Conservation (phyloP, 2,888 invertebrate genomes). For the Caenorhabditis angaria region DNA sequence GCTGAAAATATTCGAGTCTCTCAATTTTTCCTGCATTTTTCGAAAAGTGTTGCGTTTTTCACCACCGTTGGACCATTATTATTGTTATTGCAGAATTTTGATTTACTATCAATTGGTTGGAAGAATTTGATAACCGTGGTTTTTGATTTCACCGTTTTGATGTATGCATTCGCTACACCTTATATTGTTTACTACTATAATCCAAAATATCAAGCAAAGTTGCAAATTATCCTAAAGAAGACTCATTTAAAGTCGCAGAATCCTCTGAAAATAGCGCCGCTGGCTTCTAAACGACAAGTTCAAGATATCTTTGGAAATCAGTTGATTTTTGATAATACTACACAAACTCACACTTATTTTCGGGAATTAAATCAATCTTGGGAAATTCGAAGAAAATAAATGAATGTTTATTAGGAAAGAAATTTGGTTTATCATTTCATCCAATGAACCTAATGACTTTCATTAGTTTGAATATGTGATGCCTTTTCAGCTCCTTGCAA, state of each 20-base stretch:
- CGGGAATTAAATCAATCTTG: constrained; percentile 19
- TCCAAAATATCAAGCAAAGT: constrained; percentile 26
- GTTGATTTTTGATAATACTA: constrained; percentile 19
- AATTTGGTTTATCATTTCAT: too few species aligned
- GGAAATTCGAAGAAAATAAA: too few species aligned
- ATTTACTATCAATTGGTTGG: constrained; percentile 27
- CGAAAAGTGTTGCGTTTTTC: constrained; percentile 30
- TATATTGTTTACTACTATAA: constrained; percentile 34
- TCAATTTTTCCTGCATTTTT: constrained; percentile 31
- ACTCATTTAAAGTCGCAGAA: constrained; percentile 11
- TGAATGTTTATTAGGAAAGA: too few species aligned
- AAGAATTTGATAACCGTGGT: constrained; percentile 34
- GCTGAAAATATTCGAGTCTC: constrained; percentile 35
- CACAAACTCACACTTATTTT: constrained; percentile 28
- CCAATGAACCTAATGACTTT: neutral
- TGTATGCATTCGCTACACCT: constrained; percentile 34
- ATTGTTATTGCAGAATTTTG: constrained; percentile 26
- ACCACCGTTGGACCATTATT: constrained; percentile 30
- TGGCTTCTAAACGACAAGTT: too few species aligned
- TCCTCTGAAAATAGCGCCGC: too few species aligned
- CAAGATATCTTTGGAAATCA: constrained; percentile 37
- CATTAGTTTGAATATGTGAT: constrained; percentile 9
- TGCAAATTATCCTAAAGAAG: constrained; percentile 9
- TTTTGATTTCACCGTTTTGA: constrained; percentile 20
- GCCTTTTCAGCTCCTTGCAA: constrained; percentile 44